Evolutionary conservation across 2,113 vertebrate genomes (phyloP).

Genomic region (Gavia stellata): DNA sequence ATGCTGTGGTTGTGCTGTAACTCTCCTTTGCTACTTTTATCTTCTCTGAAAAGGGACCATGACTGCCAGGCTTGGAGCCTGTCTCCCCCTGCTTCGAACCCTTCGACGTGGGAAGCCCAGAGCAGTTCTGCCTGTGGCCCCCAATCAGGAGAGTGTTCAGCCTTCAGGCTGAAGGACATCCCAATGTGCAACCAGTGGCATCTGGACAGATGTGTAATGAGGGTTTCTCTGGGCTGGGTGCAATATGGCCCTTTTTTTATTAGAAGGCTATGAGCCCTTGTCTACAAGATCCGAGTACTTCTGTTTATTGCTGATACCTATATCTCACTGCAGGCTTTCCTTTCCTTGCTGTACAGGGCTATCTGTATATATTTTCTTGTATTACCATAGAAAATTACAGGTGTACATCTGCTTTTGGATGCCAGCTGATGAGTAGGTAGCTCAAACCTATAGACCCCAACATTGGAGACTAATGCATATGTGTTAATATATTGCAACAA

Average conservation of each 20-base stretch:
- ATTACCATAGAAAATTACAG: not conserved
- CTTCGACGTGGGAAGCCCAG: not conserved
- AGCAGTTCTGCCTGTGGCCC: accelerated
- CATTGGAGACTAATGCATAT: accelerated
- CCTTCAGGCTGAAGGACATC: not conserved
- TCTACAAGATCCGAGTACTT: not conserved
- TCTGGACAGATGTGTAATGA: not conserved
- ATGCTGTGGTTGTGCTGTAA: conserved; percentile 26
- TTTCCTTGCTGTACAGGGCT: not conserved
- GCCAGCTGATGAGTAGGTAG: not conserved
- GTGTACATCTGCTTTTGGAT: not conserved
- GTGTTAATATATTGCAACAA: not conserved
- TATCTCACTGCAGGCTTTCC: not conserved
- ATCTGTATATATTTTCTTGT: not conserved
- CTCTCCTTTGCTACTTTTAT: conserved; percentile 30
- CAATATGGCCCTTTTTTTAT: not conserved
- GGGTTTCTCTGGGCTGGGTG: not conserved
- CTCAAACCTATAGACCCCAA: not conserved
- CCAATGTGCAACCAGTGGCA: not conserved
- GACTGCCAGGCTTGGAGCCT: not conserved
- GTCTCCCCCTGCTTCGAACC: not conserved
- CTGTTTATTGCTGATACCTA: not conserved
- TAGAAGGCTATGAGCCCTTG: not conserved
- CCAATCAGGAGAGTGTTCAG: not conserved
- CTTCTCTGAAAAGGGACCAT: not conserved